phyloP scores from a whole-genome alignment of 2,113 vertebrate genomes.

The Equus quagga region DNA sequence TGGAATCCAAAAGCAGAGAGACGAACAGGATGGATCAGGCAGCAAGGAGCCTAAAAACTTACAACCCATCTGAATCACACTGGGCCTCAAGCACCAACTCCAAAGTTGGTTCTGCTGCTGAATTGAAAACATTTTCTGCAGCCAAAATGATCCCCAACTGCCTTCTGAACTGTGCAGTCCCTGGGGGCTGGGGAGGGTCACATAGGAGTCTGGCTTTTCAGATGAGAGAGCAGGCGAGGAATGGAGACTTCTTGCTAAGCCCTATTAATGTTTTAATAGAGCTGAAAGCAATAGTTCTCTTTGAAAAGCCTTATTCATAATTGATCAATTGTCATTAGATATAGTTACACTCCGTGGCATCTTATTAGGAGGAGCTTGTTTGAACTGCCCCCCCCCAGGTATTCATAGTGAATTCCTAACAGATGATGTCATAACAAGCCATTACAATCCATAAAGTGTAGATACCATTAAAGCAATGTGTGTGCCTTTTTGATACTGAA shows the following conservation, averaged over 20 bases:
- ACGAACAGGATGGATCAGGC: neutral
- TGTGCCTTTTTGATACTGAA: conserved; percentile 84
- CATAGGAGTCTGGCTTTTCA: conserved; percentile 21
- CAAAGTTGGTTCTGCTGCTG: neutral
- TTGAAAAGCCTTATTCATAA: conserved; percentile 74
- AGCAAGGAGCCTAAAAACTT: neutral
- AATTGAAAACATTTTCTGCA: neutral
- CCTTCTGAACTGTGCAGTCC: conserved; percentile 9
- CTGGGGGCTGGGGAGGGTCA: neutral
- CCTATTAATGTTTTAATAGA: conserved; percentile 80
- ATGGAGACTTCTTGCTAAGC: conserved; percentile 75
- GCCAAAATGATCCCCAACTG: neutral
- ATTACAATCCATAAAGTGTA: conserved; percentile 82
- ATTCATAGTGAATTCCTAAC: conserved; percentile 86
- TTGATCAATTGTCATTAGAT: conserved; percentile 82
- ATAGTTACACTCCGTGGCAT: conserved; percentile 80
- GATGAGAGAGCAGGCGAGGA: conserved; percentile 76
- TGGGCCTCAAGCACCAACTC: neutral
- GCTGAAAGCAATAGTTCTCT: conserved; percentile 76
- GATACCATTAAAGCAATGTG: conserved; percentile 86
- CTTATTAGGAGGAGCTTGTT: conserved; percentile 82
- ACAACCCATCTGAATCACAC: neutral
- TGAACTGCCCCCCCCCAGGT: conserved; percentile 56
- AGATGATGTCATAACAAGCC: conserved; percentile 86
- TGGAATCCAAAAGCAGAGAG: neutral